Evolutionary conservation across 2,888 invertebrate species (phyloP), one percentile per base, ranked within the genome.

Genomic region (Eupeodes latifasciatus): DNA sequence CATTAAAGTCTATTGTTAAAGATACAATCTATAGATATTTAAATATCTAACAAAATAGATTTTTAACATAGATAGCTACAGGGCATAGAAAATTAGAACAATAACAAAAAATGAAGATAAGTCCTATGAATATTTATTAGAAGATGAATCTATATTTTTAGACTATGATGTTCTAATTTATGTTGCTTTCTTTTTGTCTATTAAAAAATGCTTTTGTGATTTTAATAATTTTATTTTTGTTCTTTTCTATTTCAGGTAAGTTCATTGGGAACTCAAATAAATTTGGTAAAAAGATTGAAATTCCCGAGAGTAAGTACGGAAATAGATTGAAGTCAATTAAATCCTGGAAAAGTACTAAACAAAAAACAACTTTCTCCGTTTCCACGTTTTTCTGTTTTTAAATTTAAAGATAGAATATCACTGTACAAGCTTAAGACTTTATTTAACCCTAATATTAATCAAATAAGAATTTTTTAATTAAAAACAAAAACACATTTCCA

Each of bases 231-330:
- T 9, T 5, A 3, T 36, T 16, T 47, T 77, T 19, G 19, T 19
- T 62, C 12, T 7, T 72, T 72, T 77, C 44, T 7, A 3, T 82
- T 78, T 10, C 11, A 83, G 82, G 82, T 83, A 53, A 83, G 82
- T 72, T 19, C 59, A 71, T 66, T 0, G 40, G 62, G 40, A 66
- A 64, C 3, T 64, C 12, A 19, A 4, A 12, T 59, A 14, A 5
- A 4, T 34, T 5, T 36, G 11, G 14, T 36, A 27, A 59, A 14
- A 36, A 59, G 1, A 4, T 27, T 7, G 12, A 34, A 59, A 59
- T 59, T 1, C 14, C 3, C 4, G 0, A 2, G 12, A 57, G 57
- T 57, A 57, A 57, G 57, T 57, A 5, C 11, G 12, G 12, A 9
- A 3, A 44, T 27, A 27, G 3, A 40, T 40, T 40, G 9, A 9